Conservation (phyloP, 1,140 invertebrate species). For the Drosophila rhopaloa region DNA sequence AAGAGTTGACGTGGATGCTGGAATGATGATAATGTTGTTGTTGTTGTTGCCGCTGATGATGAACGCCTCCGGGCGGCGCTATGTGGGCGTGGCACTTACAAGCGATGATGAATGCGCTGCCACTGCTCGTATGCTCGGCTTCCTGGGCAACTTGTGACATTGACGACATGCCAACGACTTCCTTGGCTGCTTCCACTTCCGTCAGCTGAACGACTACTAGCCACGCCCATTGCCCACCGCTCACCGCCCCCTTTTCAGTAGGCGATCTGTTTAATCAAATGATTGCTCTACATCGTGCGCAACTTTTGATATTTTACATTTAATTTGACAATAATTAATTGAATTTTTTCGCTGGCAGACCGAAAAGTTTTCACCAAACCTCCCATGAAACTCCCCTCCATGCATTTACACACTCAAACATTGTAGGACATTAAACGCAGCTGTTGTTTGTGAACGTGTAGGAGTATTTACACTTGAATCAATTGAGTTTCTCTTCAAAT, state of each 20-base stretch:
- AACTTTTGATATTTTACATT: conserved; percentile 70
- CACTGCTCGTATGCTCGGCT: conserved; percentile 16
- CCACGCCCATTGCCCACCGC: neutral
- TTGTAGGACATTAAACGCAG: conserved; percentile 15
- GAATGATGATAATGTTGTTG: neutral
- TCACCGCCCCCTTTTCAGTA: neutral
- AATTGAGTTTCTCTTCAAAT: neutral
- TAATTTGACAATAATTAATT: conserved; percentile 76
- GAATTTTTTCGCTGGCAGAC: conserved; percentile 39
- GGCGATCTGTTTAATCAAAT: conserved; percentile 47
- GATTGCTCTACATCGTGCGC: conserved; percentile 41
- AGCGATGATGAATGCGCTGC: conserved; percentile 61
- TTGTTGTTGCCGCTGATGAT: conserved; percentile 3
- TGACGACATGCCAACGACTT: conserved; percentile 70
- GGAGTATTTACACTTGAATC: neutral
- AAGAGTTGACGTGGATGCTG: conserved; percentile 24
- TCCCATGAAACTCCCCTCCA: neutral
- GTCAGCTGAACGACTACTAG: conserved; percentile 10
- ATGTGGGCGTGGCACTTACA: conserved; percentile 39
- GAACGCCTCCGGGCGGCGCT: conserved; percentile 1
- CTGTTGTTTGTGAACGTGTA: conserved; percentile 4
- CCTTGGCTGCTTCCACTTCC: conserved; percentile 55
- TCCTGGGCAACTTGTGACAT: conserved; percentile 55
- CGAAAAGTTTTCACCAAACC: conserved; percentile 8
- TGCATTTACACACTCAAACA: neutral